phyloP scores from a whole-genome alignment of 1,140 invertebrate genomes.

The Goniozus legneri region DNA sequence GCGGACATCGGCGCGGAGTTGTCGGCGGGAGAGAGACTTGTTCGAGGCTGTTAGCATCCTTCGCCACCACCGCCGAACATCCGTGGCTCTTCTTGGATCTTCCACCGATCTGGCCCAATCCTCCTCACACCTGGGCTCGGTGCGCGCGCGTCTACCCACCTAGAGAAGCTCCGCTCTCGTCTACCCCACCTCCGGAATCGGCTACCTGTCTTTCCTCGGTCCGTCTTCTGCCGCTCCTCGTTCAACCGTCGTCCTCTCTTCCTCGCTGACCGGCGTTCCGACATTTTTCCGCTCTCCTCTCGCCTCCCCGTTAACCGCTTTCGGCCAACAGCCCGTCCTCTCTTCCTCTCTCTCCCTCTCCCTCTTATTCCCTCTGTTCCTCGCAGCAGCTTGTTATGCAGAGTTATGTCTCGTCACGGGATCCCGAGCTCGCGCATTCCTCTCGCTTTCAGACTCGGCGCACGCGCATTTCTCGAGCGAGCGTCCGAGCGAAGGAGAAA shows the following conservation, averaged over 20 bases:
- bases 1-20: conserved; percentile 22
- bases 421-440: too few species aligned
- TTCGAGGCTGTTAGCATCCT: conserved; percentile 36
- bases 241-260: background rate
- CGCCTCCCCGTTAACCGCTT: background rate
- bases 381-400: conserved; percentile 3
- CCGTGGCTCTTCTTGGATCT: conserved; percentile 26
- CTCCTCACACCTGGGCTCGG: conserved; percentile 41
- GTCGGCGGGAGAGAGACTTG: too few species aligned
- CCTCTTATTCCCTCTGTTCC: conserved; percentile 1
- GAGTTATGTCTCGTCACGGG: too few species aligned
- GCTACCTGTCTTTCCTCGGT: conserved; percentile 26
- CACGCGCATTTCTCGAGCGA: too few species aligned
- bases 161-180: conserved; percentile 22
- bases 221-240: background rate
- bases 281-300: too few species aligned
- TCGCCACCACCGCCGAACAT: conserved; percentile 26
- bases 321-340: conserved; percentile 1
- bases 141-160: conserved; percentile 26
- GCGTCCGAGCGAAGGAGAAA: too few species aligned
- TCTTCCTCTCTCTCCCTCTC: conserved; percentile 12
- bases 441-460: too few species aligned
- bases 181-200: background rate
- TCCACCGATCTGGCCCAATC: conserved; percentile 30
- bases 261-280: too few species aligned